These are phyloP conservation scores for Volucella bombylans DNA, from an alignment of 2,888 invertebrate genomes.

Conservation along the genomic window DNA sequence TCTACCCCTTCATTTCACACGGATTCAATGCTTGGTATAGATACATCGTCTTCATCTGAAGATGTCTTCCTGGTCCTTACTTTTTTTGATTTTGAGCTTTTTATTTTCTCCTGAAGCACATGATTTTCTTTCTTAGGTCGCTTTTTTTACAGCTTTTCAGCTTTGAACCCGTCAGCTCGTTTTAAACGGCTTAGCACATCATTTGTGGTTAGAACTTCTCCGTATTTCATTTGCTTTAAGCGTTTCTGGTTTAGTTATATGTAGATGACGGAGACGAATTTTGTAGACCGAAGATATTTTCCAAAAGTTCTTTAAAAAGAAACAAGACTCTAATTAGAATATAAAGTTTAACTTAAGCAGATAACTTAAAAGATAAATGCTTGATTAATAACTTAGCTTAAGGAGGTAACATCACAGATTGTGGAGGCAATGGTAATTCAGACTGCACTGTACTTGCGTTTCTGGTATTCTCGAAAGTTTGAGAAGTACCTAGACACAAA, in stretches of 20 bases:
- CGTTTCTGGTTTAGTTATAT: too few species aligned
- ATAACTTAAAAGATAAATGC: constrained; percentile 2
- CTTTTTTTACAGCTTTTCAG: constrained; percentile 10
- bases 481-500: not conserved
- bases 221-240: too few species aligned
- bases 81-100: not conserved
- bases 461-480: constrained; percentile 5
- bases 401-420: constrained; percentile 1
- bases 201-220: not conserved
- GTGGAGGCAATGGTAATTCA: not conserved
- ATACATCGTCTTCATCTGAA: constrained; percentile 17
- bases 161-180: constrained; percentile 3
- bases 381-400: not conserved
- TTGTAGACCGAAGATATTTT: constrained; percentile 10
- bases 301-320: not conserved
- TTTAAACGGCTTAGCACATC: constrained; percentile 6
- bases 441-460: not conserved
- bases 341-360: constrained; percentile 10
- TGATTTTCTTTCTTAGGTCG: constrained; percentile 3
- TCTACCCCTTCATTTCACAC: not conserved
- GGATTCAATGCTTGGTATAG: not conserved
- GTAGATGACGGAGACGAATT: constrained; percentile 3
- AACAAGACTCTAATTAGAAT: not conserved
- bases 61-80: not conserved
- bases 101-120: not conserved